Conservation (phyloP, 2,797 vertebrate genomes). For the Bradypodion ventrale region DNA sequence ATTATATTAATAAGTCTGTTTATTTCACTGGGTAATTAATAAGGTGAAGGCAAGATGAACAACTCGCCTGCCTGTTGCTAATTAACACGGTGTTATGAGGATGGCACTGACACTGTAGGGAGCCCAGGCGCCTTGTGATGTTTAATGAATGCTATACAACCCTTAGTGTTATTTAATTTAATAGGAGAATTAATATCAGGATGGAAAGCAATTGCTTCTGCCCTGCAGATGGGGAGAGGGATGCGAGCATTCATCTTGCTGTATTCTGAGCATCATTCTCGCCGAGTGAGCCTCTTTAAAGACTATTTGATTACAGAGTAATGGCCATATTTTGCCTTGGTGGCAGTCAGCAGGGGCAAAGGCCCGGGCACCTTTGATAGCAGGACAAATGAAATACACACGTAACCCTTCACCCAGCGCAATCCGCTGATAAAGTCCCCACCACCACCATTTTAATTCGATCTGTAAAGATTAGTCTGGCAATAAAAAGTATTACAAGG, state of each 20-base stretch:
- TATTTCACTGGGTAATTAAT: conserved; percentile 35
- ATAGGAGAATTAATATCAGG: conserved; percentile 47
- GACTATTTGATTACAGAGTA: conserved; percentile 34
- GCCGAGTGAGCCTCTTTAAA: conserved; percentile 39
- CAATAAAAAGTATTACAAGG: conserved; percentile 52
- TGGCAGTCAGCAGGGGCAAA: conserved; percentile 22
- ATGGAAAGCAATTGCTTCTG: conserved; percentile 27
- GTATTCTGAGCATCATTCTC: conserved; percentile 34
- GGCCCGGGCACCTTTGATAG: conserved; percentile 4
- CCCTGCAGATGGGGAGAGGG: conserved; percentile 25
- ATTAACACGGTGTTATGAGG: conserved; percentile 32
- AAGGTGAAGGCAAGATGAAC: conserved; percentile 12
- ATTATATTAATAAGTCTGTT: conserved; percentile 29
- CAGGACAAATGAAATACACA: conserved; percentile 7
- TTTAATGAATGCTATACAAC: conserved; percentile 51
- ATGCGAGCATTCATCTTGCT: conserved; percentile 47
- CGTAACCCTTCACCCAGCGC: conserved; percentile 49
- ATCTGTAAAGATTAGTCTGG: conserved; percentile 76
- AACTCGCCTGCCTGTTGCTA: conserved; percentile 52
- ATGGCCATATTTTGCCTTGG: neutral
- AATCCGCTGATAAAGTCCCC: conserved; percentile 55
- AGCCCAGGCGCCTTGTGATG: conserved; percentile 32
- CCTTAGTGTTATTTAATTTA: conserved; percentile 43
- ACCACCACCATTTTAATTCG: conserved; percentile 76
- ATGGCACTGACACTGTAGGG: conserved; percentile 27